Percentiles rank a stretch among this genome's conserved stretches.
These are phyloP conservation scores for Hormaphis cornu DNA, from an alignment of 1,140 invertebrate genomes.

Conservation along the genomic window DNA sequence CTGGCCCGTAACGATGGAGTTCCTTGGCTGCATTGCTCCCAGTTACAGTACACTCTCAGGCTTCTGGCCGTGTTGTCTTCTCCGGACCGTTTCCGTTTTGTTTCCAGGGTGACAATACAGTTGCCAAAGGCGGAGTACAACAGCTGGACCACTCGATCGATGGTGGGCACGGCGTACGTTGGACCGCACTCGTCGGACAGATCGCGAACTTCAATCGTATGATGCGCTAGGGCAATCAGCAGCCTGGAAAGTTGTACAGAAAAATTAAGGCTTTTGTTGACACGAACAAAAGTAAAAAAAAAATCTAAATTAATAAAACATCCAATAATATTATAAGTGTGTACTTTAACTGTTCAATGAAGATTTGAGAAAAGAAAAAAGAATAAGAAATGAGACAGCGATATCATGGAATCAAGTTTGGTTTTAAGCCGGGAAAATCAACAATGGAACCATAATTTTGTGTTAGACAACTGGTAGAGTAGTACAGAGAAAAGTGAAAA, in stretches of 20 bases:
- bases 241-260: constrained; percentile 34
- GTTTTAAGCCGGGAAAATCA: too few relatives aligned
- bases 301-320: too few relatives aligned
- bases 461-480: too few relatives aligned
- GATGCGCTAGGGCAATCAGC: constrained; percentile 50
- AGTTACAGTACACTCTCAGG: constrained; percentile 56
- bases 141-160: constrained; percentile 47
- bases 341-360: too few relatives aligned
- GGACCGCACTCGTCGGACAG: constrained; percentile 45
- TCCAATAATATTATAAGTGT: too few relatives aligned
- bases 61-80: constrained; percentile 48
- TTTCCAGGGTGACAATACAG: constrained; percentile 55
- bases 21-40: constrained; percentile 45
- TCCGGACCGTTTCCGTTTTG: constrained; percentile 49
- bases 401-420: too few relatives aligned
- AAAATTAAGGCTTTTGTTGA: too few relatives aligned
- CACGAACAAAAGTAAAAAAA: too few relatives aligned
- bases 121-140: constrained; percentile 43
- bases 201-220: constrained; percentile 54
- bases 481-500: too few relatives aligned
- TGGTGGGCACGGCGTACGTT: constrained; percentile 53
- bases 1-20: constrained; percentile 56
- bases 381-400: too few relatives aligned
- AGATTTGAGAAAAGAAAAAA: too few relatives aligned
- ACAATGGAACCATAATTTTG: too few relatives aligned